Base-by-base conservation (phyloP, 2,113 vertebrate genomes). In the Tachysurus fulvidraco region DNA sequence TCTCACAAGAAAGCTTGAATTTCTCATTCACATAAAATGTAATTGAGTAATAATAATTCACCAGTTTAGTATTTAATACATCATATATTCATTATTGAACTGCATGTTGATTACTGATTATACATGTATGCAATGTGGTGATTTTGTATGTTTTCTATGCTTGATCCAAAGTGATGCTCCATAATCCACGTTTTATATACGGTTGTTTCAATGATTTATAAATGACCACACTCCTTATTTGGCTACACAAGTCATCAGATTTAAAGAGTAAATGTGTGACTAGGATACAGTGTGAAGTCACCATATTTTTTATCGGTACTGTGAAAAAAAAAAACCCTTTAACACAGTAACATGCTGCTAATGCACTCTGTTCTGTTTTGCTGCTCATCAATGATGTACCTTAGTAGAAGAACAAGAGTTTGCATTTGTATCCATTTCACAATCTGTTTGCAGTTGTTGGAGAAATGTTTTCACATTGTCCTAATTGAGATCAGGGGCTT, bases 301-400 rank as follows among this genome's bases (percentile, higher is more conserved):
- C 62, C 28, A 46, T 74, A 50, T 60, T n/a, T 82, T 44, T 21
- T 71, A 59, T 81, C 44, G 74, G 85, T 86, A 52, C 55, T 86
- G 79, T 36, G n/a, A 12, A 36, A 52, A 36, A 36, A 36, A 36
- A 36, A 69, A 80, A 23, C 30, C 76, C 76, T 80, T 85, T 69
- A 86, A 74, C 55, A 60, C 81, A 73, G 85, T 67, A 67, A 73
- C 60, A 73, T 21, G 86, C 80, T 87, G 71, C 81, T 83, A 52
- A 77, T 81, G 85, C 65, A 79, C 59, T 78, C 84, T 23, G 71
- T 50, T 74, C 57, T 65, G 59, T 78, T 78, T 54, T 65, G 84
- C 83, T 85, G 84, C 59, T 86, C 41, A 30, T 59, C 41, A 14
- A 4, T 52, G 62, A 73, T 41, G 78, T 85, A 52, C 46, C 36